phyloP scores from a whole-genome alignment of 2,113 vertebrate genomes.

The Cyphomyrus plagiostoma region DNA sequence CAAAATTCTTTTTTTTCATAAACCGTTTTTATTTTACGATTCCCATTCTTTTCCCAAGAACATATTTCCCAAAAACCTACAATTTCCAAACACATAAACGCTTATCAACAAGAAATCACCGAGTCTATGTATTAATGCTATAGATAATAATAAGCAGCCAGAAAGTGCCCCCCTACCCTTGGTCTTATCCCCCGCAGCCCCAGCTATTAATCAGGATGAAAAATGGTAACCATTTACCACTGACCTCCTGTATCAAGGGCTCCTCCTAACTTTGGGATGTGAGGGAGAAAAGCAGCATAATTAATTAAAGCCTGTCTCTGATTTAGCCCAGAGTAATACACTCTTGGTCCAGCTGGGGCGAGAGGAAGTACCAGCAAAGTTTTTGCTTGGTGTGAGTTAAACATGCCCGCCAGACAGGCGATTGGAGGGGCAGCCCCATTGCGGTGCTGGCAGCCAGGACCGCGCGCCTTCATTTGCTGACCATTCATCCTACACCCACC shows the following conservation, averaged over 20 bases:
- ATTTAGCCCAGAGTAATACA: background rate
- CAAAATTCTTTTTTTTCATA: background rate
- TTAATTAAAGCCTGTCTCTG: constrained; percentile 20
- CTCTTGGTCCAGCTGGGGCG: no score
- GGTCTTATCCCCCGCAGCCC: constrained; percentile 1
- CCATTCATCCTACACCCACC: background rate
- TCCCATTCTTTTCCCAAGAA: background rate
- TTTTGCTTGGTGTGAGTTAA: background rate
- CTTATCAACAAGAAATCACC: background rate
- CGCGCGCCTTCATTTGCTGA: background rate
- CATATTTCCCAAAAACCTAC: background rate
- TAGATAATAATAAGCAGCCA: background rate
- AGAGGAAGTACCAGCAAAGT: background rate
- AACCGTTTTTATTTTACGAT: background rate
- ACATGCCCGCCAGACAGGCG: background rate
- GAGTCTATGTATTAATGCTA: background rate
- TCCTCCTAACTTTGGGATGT: background rate
- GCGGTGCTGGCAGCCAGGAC: background rate
- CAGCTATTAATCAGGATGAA: constrained; percentile 23
- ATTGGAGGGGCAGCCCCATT: background rate
- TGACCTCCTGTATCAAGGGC: background rate
- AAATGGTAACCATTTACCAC: constrained; percentile 19
- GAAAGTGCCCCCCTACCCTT: constrained; percentile 1
- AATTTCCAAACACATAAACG: background rate
- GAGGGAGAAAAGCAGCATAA: background rate